These are phyloP conservation scores for Lepidochitona cinerea DNA, from an alignment of 2,888 invertebrate genomes.

Conservation along the genomic window DNA sequence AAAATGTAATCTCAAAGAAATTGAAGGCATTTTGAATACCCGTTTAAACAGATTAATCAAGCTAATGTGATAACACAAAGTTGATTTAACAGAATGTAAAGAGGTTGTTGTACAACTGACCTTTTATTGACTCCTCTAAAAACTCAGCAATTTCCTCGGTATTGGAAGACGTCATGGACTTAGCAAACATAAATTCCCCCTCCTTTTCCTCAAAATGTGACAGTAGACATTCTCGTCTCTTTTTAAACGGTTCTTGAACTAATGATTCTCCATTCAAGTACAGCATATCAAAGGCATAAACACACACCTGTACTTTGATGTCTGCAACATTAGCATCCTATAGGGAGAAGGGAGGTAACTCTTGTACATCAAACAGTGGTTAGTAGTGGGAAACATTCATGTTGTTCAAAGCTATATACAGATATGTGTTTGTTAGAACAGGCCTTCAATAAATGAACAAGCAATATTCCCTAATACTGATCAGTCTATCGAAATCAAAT, in stretches of 20 bases:
- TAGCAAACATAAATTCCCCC: slow-evolving; percentile 92
- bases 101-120: too few species aligned
- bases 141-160: slow-evolving; percentile 95
- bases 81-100: neutral
- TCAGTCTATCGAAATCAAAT: too few species aligned
- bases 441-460: too few species aligned
- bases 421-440: too few species aligned
- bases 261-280: slow-evolving; percentile 90
- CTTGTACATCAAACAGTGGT: too few species aligned
- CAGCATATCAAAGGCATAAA: slow-evolving; percentile 96
- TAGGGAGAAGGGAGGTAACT: slow-evolving; percentile 28
- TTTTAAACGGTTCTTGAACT: slow-evolving; percentile 82
- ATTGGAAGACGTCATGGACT: slow-evolving; percentile 83
- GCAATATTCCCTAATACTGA: too few species aligned
- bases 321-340: slow-evolving; percentile 82
- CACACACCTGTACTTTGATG: slow-evolving; percentile 91
- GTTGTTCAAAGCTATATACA: too few species aligned
- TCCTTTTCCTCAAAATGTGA: slow-evolving; percentile 72
- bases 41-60: neutral
- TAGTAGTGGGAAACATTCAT: too few species aligned
- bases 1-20: too few species aligned
- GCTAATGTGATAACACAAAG: too few species aligned
- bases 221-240: slow-evolving; percentile 81
- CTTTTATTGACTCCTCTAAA: slow-evolving; percentile 93
- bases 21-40: too few species aligned